These are phyloP conservation scores for Pachypanchax playfairii DNA, from an alignment of 2,113 vertebrate species.

Conservation along the genomic window DNA sequence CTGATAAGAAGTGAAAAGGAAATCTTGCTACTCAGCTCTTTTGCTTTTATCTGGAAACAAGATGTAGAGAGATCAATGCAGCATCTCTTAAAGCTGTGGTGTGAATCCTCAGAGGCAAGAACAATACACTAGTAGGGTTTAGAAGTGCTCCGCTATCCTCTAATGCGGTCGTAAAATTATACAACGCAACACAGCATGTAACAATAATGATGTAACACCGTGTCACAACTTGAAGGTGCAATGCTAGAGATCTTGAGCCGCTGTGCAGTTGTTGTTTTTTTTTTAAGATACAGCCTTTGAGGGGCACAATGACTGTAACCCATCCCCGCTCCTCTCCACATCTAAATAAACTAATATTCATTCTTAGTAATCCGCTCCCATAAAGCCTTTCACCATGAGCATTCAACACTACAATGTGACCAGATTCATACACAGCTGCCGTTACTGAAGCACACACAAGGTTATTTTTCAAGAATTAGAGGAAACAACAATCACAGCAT, in stretches of 20 bases:
- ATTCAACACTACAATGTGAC: constrained; percentile 35
- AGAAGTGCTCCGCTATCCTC: constrained; percentile 44
- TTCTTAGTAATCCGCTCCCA: constrained; percentile 69
- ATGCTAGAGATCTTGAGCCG: constrained; percentile 52
- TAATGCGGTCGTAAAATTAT: constrained; percentile 56
- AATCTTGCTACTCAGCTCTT: constrained; percentile 60
- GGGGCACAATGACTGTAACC: constrained; percentile 38
- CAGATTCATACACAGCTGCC: constrained; percentile 34
- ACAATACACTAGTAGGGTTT: constrained; percentile 37
- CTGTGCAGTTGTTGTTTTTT: constrained; percentile 38
- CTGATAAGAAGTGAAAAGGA: constrained; percentile 42
- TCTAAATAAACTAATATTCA: constrained; percentile 68
- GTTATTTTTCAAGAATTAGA: constrained; percentile 27
- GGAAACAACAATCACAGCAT: constrained; percentile 42
- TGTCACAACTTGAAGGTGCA: constrained; percentile 59
- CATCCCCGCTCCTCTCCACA: constrained; percentile 8
- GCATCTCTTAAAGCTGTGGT: constrained; percentile 35
- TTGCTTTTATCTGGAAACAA: constrained; percentile 52
- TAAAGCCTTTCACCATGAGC: constrained; percentile 47
- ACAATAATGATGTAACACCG: constrained; percentile 59
- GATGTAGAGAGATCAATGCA: constrained; percentile 59
- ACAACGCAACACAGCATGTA: constrained; percentile 48
- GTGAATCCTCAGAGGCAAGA: constrained; percentile 55
- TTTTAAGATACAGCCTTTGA: constrained; percentile 48
- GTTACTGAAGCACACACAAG: constrained; percentile 34